Conservation (phyloP, 2,797 vertebrate species). For the Danio jaintianensis region DNA sequence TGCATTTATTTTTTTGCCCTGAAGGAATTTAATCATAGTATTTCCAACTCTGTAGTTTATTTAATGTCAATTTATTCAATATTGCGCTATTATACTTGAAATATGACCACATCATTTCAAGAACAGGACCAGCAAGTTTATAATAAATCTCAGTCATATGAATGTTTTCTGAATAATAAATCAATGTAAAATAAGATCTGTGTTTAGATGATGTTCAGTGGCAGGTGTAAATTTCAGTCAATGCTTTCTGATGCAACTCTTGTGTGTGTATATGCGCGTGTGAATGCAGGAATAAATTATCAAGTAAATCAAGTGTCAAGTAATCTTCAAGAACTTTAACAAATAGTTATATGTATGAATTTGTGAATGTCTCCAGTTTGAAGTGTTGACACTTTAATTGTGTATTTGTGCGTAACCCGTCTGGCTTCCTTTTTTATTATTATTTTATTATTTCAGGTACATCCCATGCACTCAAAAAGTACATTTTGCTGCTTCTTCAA, state of each 20-base stretch:
- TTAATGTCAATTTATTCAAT: background rate
- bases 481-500: no score
- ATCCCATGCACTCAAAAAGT: no score
- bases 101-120: background rate
- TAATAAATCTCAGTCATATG: background rate
- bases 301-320: background rate
- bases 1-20: no score
- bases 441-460: no score
- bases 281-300: background rate
- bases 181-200: background rate
- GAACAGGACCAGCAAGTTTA: background rate
- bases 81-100: no score
- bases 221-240: background rate
- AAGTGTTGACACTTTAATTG: background rate
- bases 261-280: background rate
- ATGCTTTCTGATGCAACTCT: background rate
- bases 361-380: background rate
- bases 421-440: background rate
- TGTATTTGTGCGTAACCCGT: background rate
- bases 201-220: conserved; percentile 8
- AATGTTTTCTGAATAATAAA: conserved; percentile 3
- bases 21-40: background rate
- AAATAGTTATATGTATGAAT: background rate
- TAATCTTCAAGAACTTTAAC: background rate
- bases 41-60: background rate